These are phyloP conservation scores for Dryobotodes eremita DNA, from an alignment of 2,888 invertebrate genomes.

Conservation along the genomic window DNA sequence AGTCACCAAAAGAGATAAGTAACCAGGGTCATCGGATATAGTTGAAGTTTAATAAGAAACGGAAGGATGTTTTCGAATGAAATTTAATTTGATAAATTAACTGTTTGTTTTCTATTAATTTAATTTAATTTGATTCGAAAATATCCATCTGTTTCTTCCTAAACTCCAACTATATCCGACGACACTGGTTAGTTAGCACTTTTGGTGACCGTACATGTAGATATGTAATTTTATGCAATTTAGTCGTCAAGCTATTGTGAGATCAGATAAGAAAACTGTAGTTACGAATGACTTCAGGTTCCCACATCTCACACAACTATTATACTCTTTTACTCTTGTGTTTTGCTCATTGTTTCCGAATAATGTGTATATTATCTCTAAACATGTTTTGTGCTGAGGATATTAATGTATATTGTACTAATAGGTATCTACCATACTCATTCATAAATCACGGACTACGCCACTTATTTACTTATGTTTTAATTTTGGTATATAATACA, in stretches of 20 bases:
- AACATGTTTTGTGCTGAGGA: conserved; percentile 19
- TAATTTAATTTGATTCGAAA: too few relatives aligned
- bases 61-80: too few relatives aligned
- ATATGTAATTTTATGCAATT: conserved; percentile 66
- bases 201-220: too few relatives aligned
- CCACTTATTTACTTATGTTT: background rate
- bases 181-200: too few relatives aligned
- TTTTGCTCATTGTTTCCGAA: conserved; percentile 50
- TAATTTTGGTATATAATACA: background rate
- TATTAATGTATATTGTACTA: conserved; percentile 26
- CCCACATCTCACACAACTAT: conserved; percentile 53
- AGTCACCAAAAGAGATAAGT: too few relatives aligned
- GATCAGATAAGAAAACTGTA: conserved; percentile 58
- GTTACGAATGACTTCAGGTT: conserved; percentile 46
- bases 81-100: too few relatives aligned
- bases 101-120: too few relatives aligned
- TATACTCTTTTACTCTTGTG: conserved; percentile 42
- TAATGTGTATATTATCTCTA: conserved; percentile 52
- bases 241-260: conserved; percentile 64
- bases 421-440: conserved; percentile 9
- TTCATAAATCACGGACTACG: conserved; percentile 5
- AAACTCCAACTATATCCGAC: too few relatives aligned
- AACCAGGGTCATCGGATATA: too few relatives aligned
- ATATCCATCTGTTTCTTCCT: too few relatives aligned
- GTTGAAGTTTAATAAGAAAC: too few relatives aligned